Percentiles rank a stretch among this genome's conserved stretches.
Evolutionary conservation across 2,113 vertebrate genomes (phyloP).

Genomic region (Solea senegalensis): DNA sequence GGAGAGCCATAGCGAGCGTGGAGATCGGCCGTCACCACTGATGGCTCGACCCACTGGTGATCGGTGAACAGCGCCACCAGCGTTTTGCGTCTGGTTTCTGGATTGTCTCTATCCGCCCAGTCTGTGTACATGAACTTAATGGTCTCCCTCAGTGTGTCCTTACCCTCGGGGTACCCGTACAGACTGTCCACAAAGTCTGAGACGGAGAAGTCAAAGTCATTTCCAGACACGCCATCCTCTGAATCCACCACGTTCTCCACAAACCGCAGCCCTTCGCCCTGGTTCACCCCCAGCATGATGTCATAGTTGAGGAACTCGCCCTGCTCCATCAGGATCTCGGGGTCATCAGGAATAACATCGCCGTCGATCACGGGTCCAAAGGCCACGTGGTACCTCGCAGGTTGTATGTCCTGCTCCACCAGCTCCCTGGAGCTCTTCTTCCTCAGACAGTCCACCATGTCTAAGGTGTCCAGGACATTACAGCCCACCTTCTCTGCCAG

Average conservation of each 20-base stretch:
- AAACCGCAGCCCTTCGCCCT: slow-evolving; percentile 97
- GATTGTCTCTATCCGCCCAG: slow-evolving; percentile 98
- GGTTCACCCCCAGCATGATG: slow-evolving; percentile 99
- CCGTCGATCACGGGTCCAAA: slow-evolving; percentile 98
- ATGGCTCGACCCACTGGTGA: slow-evolving; percentile 98
- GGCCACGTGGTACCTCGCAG: slow-evolving; percentile 96
- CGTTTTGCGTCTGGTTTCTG: slow-evolving; percentile 95
- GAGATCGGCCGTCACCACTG: slow-evolving; percentile 95
- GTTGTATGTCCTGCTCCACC: slow-evolving; percentile 98
- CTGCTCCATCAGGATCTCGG: slow-evolving; percentile 99
- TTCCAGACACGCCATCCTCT: slow-evolving; percentile 95
- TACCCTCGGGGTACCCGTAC: slow-evolving; percentile 97
- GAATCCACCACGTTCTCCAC: slow-evolving; percentile 98
- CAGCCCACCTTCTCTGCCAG: slow-evolving; percentile 98
- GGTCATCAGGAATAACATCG: slow-evolving; percentile 97
- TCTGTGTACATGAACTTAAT: slow-evolving; percentile 99
- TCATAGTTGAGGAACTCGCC: slow-evolving; percentile 99
- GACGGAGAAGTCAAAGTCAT: slow-evolving; percentile 97
- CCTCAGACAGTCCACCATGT: slow-evolving; percentile 98
- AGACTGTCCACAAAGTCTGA: slow-evolving; percentile 99
- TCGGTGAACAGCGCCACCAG: slow-evolving; percentile 98
- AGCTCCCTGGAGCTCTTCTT: slow-evolving; percentile 96
- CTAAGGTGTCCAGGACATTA: slow-evolving; percentile 95
- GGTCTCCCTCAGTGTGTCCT: slow-evolving; percentile 96
- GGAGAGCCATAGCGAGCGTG: slow-evolving; percentile 97